phyloP scores from a whole-genome alignment of 2,113 vertebrate genomes.

The Indicator maculatus region DNA sequence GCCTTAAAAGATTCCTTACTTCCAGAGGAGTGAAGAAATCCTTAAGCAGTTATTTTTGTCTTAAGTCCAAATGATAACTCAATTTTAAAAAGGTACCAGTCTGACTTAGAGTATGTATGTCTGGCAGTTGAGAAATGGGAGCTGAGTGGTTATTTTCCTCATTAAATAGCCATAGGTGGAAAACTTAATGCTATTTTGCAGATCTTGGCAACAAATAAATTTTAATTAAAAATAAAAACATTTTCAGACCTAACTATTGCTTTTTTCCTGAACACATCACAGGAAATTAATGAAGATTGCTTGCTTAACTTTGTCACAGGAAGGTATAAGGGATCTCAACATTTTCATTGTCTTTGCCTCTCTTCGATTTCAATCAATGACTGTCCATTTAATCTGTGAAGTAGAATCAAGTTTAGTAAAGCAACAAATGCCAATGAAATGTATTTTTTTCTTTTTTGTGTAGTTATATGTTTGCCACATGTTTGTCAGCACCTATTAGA shows the following conservation, averaged over 20 bases:
- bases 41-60: not conserved
- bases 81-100: not conserved
- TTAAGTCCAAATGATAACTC: not conserved
- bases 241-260: not conserved
- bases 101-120: not conserved
- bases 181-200: not conserved
- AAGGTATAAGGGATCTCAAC: not conserved
- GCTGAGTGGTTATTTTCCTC: not conserved
- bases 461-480: not conserved
- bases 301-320: not conserved
- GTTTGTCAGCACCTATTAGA: not conserved
- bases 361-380: not conserved
- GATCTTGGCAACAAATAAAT: not conserved
- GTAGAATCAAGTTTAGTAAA: not conserved
- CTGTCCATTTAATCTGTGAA: not conserved
- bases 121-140: not conserved
- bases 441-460: rapidly evolving
- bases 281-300: not conserved
- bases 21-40: not conserved
- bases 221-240: not conserved
- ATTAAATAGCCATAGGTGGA: not conserved
- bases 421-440: not conserved
- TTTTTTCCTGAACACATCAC: not conserved
- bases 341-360: not conserved
- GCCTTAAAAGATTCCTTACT: not conserved